Percentiles rank a stretch among this genome's conserved stretches.
These are phyloP conservation scores for Conger conger DNA, from an alignment of 2,113 vertebrate genomes.

Conservation along the genomic window DNA sequence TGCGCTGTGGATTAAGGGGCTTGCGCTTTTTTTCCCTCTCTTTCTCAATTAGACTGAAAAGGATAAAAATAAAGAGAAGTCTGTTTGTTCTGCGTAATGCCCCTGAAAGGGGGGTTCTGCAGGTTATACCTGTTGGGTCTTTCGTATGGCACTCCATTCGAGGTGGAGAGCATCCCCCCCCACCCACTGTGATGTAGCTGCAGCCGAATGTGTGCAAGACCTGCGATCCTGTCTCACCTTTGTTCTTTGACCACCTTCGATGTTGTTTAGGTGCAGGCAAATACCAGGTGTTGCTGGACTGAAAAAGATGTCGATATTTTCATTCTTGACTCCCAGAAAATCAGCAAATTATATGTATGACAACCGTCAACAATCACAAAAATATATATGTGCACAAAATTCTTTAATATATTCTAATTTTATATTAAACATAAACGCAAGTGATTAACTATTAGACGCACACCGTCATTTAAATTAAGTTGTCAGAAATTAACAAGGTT, in stretches of 20 bases:
- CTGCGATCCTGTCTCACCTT: not conserved
- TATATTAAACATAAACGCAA: no score
- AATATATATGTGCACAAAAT: no score
- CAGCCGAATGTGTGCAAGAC: not conserved
- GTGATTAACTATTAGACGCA: no score
- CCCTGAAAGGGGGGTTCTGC: constrained; percentile 25
- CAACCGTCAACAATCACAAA: no score
- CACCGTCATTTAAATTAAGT: no score
- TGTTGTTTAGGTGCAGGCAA: not conserved
- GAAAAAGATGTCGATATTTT: not conserved
- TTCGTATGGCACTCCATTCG: constrained; percentile 18
- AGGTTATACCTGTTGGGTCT: constrained; percentile 31
- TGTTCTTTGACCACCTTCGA: not conserved
- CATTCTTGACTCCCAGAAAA: not conserved
- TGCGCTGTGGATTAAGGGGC: constrained; percentile 79
- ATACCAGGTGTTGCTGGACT: not conserved
- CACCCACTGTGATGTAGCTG: not conserved
- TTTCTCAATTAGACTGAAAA: constrained; percentile 71
- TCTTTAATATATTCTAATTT: no score
- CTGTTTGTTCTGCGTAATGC: constrained; percentile 52
- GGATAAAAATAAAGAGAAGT: constrained; percentile 54
- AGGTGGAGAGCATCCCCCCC: not conserved
- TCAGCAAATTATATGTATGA: not conserved
- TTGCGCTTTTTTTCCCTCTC: constrained; percentile 49
- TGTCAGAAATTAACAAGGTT: no score